phyloP scores from a whole-genome alignment of 2,113 vertebrate genomes.

The Ammodytes marinus region DNA sequence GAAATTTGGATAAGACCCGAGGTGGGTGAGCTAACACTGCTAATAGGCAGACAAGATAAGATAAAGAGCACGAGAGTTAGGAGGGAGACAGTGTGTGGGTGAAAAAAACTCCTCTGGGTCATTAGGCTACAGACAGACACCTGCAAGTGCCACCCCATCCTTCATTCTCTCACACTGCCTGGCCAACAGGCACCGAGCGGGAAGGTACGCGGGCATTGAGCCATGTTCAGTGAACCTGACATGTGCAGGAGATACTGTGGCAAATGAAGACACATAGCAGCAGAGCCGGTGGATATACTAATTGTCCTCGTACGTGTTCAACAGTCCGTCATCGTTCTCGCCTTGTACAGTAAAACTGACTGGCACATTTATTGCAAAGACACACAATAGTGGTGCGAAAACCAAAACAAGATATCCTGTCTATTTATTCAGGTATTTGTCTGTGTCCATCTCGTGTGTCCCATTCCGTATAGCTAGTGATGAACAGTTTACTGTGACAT shows the following conservation, averaged over 20 bases:
- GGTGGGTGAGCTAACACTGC: constrained; percentile 33
- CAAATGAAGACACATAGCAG: constrained; percentile 80
- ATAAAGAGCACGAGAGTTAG: constrained; percentile 43
- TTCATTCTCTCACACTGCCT: constrained; percentile 64
- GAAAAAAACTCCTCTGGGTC: constrained; percentile 68
- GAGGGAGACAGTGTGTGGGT: constrained; percentile 13
- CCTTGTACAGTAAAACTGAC: constrained; percentile 55
- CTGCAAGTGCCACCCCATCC: constrained; percentile 73
- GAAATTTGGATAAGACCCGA: constrained; percentile 29
- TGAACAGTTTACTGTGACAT: constrained; percentile 65
- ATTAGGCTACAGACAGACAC: constrained; percentile 77
- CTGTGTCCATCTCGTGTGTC: constrained; percentile 46
- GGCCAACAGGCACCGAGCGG: constrained; percentile 53
- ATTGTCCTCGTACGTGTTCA: constrained; percentile 70
- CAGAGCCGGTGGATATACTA: constrained; percentile 65
- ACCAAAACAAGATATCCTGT: constrained; percentile 45
- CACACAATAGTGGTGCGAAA: constrained; percentile 40
- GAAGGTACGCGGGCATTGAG: constrained; percentile 58
- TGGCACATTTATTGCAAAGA: constrained; percentile 62
- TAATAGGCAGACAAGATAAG: constrained; percentile 44
- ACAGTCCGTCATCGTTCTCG: constrained; percentile 56
- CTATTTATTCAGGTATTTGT: constrained; percentile 48
- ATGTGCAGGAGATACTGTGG: constrained; percentile 70
- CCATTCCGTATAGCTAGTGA: constrained; percentile 32
- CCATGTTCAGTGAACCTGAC: constrained; percentile 74